Evolutionary conservation across 2,113 vertebrate species (phyloP), one percentile per base, ranked within the genome.

Genomic region (Rafetus swinhoei): DNA sequence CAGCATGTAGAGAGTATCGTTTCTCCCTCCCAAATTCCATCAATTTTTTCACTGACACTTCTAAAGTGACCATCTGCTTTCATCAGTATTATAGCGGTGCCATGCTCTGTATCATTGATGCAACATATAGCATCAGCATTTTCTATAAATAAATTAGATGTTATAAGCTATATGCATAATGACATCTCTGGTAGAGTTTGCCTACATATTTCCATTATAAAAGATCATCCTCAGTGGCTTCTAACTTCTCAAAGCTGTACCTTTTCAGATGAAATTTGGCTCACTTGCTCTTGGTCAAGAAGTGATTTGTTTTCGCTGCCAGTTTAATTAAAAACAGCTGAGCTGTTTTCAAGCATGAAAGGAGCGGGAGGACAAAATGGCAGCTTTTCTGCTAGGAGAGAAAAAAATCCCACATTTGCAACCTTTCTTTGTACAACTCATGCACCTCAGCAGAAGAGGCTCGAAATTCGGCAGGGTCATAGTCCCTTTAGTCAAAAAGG

Each of bases 251-350:
- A n/a, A 72, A 72, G 65, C 16, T 72, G 65, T 35, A 72, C 18
- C 65, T 21, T 72, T n/a, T 69, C 65, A 72, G 32, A 72, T 35
- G 65, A 72, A 35, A 32, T 35, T 22, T 94, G 54, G 2, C 16
- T 21, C 5, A 74, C 15, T n/a, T 14, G 6, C n/a, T 81, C 53
- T 45, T 50, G 39, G 53, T 22, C 81, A 93, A 69, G 83, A 94
- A 82, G 2, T 0, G 0, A 60, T 0, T 1, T 1, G 1, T 82
- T 92, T 87, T 80, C 59, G 83, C 9, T 69, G 24, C 11, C 89
- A 86, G 27, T 0, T 50, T 59, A 87, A 55, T 13, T 90, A n/a
- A 53, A 92, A 35, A 87, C 4, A 81, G 8, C 25, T 86, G 83
- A 90, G 22, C 22, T 77, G 39, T 77, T 50, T 77, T 77, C 39